phyloP scores from a whole-genome alignment of 2,113 vertebrate species.

The Corythoichthys intestinalis region DNA sequence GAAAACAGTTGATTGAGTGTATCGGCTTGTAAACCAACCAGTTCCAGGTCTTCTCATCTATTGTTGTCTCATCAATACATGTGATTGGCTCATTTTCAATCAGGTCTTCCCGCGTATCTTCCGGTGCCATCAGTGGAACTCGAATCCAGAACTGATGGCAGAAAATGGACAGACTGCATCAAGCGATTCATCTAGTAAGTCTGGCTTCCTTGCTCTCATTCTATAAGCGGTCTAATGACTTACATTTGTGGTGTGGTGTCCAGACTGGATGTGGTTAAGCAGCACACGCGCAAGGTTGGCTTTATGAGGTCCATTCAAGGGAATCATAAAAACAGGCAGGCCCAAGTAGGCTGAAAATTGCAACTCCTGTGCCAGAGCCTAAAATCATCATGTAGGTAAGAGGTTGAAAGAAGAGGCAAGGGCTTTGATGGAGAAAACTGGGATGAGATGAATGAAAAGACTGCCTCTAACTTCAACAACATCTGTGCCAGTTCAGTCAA shows the following conservation, averaged over 20 bases:
- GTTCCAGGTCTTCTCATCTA: slow-evolving; percentile 83
- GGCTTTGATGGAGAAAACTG: not conserved
- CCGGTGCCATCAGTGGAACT: slow-evolving; percentile 79
- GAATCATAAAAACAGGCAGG: slow-evolving; percentile 85
- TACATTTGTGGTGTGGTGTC: slow-evolving; percentile 90
- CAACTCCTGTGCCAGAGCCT: slow-evolving; percentile 87
- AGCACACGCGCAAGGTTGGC: slow-evolving; percentile 85
- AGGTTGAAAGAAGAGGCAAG: fast-evolving
- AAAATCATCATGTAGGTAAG: slow-evolving; percentile 4
- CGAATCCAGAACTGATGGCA: slow-evolving; percentile 84
- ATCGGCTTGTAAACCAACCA: slow-evolving; percentile 66
- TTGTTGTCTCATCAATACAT: slow-evolving; percentile 59
- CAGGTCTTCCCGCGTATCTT: slow-evolving; percentile 82
- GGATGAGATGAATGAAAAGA: not conserved
- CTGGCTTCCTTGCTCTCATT: not conserved
- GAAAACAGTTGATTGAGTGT: not conserved
- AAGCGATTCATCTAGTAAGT: not conserved
- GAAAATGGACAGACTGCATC: slow-evolving; percentile 13
- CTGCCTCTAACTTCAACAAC: not conserved
- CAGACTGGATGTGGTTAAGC: slow-evolving; percentile 86
- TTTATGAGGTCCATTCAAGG: slow-evolving; percentile 75
- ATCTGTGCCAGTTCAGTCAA: not conserved
- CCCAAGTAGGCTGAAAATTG: slow-evolving; percentile 90
- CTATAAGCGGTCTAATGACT: not conserved
- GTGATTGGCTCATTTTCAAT: slow-evolving; percentile 77